A percentile compares a stretch with the other conserved stretches of the same genome.
These are phyloP conservation scores for Podarcis muralis DNA, from an alignment of 2,113 vertebrate genomes.

Conservation along the genomic window DNA sequence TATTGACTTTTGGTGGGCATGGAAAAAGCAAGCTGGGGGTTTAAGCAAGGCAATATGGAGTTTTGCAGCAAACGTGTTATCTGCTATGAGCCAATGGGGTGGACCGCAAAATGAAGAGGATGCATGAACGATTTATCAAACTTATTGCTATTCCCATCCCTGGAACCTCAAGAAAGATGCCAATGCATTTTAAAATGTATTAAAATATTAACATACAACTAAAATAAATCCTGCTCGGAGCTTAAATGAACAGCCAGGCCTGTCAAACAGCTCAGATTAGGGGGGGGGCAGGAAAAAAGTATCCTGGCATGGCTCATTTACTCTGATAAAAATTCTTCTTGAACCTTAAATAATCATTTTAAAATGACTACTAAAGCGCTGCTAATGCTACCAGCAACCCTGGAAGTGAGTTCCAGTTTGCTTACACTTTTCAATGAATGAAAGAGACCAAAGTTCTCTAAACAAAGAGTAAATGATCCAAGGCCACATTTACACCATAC, in stretches of 20 bases:
- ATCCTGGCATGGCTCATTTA: not conserved
- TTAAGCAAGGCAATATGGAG: not conserved
- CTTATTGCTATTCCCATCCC: not conserved
- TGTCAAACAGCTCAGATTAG: not conserved
- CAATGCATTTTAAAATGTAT: not conserved
- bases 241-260: not conserved
- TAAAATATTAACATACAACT: not conserved
- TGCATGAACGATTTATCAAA: not conserved
- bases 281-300: not conserved
- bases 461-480: no score
- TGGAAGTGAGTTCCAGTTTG: not conserved
- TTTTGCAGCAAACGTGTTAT: not conserved
- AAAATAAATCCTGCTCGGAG: not conserved
- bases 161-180: not conserved
- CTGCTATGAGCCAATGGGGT: not conserved
- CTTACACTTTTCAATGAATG: not conserved
- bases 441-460: not conserved
- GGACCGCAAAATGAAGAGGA: not conserved
- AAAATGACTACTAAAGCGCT: not conserved
- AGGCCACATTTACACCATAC: no score
- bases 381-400: not conserved
- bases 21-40: not conserved
- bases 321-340: not conserved
- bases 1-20: not conserved
- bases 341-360: not conserved